Conservation (phyloP, 1,140 invertebrate genomes). For the Drosophila burlai region DNA sequence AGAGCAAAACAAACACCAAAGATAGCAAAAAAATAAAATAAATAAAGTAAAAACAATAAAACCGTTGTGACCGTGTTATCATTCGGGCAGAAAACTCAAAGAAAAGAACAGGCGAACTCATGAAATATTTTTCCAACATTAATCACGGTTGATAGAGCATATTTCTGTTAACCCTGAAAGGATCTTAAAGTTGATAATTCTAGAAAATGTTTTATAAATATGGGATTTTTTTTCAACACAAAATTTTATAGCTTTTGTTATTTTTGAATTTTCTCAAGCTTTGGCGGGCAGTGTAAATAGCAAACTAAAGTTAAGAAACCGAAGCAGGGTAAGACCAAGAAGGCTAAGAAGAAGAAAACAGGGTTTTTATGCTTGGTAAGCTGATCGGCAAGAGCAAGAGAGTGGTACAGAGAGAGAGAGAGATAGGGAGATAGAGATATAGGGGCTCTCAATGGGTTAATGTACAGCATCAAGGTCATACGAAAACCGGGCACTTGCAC, state of each 20-base stretch:
- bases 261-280: not conserved
- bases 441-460: slow-evolving; percentile 77
- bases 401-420: slow-evolving; percentile 13
- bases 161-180: not conserved
- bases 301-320: slow-evolving; percentile 8
- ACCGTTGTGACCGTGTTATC: slow-evolving; percentile 30
- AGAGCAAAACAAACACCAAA: slow-evolving; percentile 44
- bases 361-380: slow-evolving; percentile 31
- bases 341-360: slow-evolving; percentile 19
- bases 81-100: slow-evolving; percentile 31
- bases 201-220: too few species aligned
- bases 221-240: not conserved
- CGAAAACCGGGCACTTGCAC: slow-evolving; percentile 54
- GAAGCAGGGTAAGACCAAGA: slow-evolving; percentile 4
- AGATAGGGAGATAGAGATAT: slow-evolving; percentile 2
- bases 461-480: slow-evolving; percentile 80
- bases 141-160: not conserved
- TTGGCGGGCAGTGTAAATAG: slow-evolving; percentile 34
- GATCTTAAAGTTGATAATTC: not conserved
- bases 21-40: slow-evolving; percentile 35
- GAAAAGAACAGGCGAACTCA: slow-evolving; percentile 35
- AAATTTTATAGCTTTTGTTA: too few species aligned
- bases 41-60: slow-evolving; percentile 13
- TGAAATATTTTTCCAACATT: slow-evolving; percentile 21
- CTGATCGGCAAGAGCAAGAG: slow-evolving; percentile 42